A percentile compares a stretch with the other conserved stretches of the same genome.
These are phyloP conservation scores for Spinus olivaceus DNA, from an alignment of 2,797 vertebrate genomes.

Conservation along the genomic window DNA sequence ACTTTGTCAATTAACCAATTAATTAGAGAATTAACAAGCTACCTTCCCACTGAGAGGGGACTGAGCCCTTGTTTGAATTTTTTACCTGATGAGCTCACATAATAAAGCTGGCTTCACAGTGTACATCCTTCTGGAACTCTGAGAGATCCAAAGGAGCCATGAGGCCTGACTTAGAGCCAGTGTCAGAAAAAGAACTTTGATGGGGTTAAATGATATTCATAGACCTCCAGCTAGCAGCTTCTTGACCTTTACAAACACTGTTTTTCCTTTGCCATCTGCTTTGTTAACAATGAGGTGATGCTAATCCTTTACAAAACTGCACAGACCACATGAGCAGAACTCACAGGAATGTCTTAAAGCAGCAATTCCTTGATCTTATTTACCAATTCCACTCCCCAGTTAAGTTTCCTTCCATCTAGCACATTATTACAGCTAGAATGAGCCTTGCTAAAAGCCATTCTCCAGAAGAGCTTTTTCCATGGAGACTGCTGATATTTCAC, in stretches of 20 bases:
- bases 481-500: neutral
- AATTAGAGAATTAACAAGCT: neutral
- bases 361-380: neutral
- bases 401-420: neutral
- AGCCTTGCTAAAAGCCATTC: neutral
- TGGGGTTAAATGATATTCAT: neutral
- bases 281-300: neutral
- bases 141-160: neutral
- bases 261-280: neutral
- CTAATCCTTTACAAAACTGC: neutral
- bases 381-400: neutral
- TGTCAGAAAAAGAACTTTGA: neutral
- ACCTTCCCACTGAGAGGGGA: neutral
- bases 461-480: neutral
- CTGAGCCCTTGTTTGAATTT: neutral
- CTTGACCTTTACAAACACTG: neutral
- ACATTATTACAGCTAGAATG: rapidly evolving
- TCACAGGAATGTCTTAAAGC: neutral
- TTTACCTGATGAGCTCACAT: neutral
- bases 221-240: neutral
- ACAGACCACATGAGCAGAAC: neutral
- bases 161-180: neutral
- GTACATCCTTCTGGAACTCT: neutral
- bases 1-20: neutral
- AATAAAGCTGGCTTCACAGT: neutral